A percentile compares a stretch with the other conserved stretches of the same genome.
Evolutionary conservation across 2,888 invertebrate species (phyloP).

Genomic region (Syrphus vitripennis): DNA sequence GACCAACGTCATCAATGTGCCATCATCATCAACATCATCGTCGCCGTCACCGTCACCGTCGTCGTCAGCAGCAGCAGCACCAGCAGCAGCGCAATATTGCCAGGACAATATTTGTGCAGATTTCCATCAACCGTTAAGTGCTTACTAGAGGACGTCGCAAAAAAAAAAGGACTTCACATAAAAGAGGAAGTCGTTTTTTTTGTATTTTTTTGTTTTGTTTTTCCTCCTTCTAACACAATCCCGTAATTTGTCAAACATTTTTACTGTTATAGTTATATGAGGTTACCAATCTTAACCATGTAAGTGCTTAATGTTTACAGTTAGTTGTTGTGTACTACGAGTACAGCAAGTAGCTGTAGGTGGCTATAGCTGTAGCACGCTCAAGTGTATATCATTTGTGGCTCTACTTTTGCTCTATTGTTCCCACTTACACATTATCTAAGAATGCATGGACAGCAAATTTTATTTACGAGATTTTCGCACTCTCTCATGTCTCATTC

Average conservation of each 20-base stretch:
- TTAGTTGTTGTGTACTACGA: conserved; percentile 24
- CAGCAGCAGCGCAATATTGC: conserved; percentile 28
- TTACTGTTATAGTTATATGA: conserved; percentile 22
- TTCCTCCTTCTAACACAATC: conserved; percentile 27
- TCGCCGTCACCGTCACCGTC: neutral
- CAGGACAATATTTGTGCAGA: conserved; percentile 63
- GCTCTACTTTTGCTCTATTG: neutral
- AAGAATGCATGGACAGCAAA: neutral
- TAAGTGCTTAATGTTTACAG: conserved; percentile 58
- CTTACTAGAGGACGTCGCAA: conserved; percentile 13
- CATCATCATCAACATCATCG: conserved; percentile 9
- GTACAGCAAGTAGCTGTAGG: too few species aligned
- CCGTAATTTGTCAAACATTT: conserved; percentile 47
- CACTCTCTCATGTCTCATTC: conserved; percentile 9
- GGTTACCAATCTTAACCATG: conserved; percentile 31
- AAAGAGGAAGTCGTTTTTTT: neutral
- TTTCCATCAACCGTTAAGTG: conserved; percentile 65
- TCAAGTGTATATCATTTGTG: conserved; percentile 47
- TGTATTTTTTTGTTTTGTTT: neutral
- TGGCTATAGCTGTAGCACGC: too few species aligned
- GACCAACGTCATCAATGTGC: conserved; percentile 6
- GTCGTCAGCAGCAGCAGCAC: neutral
- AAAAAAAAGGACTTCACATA: conserved; percentile 35
- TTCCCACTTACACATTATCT: neutral
- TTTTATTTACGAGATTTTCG: neutral